Percentiles rank a stretch among this genome's conserved stretches.
phyloP scores from a whole-genome alignment of 2,888 invertebrate species.

The Deilephila porcellus region DNA sequence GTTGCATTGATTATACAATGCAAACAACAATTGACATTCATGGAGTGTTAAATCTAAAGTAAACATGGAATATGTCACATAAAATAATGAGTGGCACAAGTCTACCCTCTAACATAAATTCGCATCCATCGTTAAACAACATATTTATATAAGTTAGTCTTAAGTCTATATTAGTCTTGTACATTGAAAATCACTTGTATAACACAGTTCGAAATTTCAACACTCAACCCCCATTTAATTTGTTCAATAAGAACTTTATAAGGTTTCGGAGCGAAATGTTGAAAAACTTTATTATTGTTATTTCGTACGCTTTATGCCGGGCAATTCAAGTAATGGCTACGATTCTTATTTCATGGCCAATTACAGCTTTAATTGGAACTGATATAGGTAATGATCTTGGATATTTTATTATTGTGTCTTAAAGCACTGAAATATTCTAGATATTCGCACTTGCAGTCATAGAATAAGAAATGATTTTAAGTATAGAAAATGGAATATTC shows the following conservation, averaged over 20 bases:
- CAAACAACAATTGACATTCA: no score
- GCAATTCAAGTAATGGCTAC: constrained; percentile 15
- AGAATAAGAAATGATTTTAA: no score
- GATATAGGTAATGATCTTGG: not conserved
- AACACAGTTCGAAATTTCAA: not conserved
- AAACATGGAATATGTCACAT: no score
- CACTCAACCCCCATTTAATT: not conserved
- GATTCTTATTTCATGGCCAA: not conserved
- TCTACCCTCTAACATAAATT: no score
- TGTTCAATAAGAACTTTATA: constrained; percentile 15
- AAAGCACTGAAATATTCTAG: not conserved
- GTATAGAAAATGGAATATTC: no score
- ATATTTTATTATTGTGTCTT: not conserved
- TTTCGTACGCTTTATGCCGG: constrained; percentile 1
- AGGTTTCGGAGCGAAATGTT: constrained; percentile 5
- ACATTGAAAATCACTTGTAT: not conserved
- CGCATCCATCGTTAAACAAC: no score
- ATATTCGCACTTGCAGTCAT: not conserved
- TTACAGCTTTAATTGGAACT: constrained; percentile 7
- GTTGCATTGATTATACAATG: no score
- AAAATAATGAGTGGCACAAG: no score
- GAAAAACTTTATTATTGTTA: constrained; percentile 19
- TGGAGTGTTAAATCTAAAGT: no score
- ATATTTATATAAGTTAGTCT: no score
- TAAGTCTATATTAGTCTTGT: no score